Evolutionary conservation across 2,113 vertebrate genomes (phyloP), one percentile per base, ranked within the genome.

Genomic region (Festucalex cinctus): DNA sequence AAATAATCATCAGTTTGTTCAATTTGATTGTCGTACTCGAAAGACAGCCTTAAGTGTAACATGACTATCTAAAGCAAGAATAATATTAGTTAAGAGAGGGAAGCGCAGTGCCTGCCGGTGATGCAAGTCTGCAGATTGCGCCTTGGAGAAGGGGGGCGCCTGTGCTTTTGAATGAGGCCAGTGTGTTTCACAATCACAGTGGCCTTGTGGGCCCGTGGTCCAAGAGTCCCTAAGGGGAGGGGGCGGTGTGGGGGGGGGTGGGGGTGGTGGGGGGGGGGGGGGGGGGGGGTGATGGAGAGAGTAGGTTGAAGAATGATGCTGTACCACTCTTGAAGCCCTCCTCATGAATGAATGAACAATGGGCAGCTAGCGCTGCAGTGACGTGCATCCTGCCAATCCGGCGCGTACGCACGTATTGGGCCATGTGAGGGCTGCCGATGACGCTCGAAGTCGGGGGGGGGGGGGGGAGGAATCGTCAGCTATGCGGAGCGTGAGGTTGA

Each of bases 281-380:
- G 82, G 73, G 73, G 80, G 87, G 79, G 77, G 86, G 87, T 56
- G 51, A 13, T 41, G 72, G 77, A 79, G 84, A 78, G 73, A 82
- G 87, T 83, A 74, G 87, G 86, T 71, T 76, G 77, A 84, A 85
- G 85, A 88, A 85, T 83, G 75, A 85, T 76, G 85, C 80, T 69
- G 78, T 78, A 76, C 85, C 85, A 87, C 82, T 82, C 83, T 83
- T 80, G 81, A 88, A 89, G 77, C 79, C 67, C 76, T 82, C 72
- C 56, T 69, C 79, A 88, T 88, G 87, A 88, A 91, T 92, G 89
- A 91, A 91, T 92, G 89, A 84, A 91, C 90, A 90, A 90, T 86
- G 86, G 88, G 89, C 89, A 91, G 88, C 84, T 79, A 73, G 70
- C 68, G 76, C 76, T 83, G 80, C 86, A n/a, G 87, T 79, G 84